Base-by-base conservation (phyloP, 1,140 invertebrate species). In the Platyscapa corneri region DNA sequence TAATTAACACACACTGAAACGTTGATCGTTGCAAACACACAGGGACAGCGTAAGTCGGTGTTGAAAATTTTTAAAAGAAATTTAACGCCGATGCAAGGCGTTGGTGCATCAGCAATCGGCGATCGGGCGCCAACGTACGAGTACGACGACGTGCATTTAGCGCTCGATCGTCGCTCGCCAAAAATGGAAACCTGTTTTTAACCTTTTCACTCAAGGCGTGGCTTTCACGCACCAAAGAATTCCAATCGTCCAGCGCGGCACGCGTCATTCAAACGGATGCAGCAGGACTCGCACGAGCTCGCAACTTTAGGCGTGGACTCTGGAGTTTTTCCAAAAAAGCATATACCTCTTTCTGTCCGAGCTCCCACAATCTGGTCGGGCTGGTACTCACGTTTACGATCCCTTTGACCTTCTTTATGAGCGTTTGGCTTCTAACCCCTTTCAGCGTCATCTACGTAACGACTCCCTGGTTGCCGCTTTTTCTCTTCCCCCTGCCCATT, bases 351-450 rank as follows among this genome's bases (percentile, higher is more conserved):
- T 39, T 72, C n/a, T 23, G 2, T 23, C 67, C 32, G 3, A 72
- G 67, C 32, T 42, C 37, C 39, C 39, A 16, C 37, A 74, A 42
- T 74, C 37, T 42, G 23, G 37, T 74, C 6, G 23, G 23, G 12
- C 37, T 74, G 0, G 75, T 34, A 16, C 30, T 79, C 32, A 39
- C 87, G 81, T 88, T 89, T 89, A 89, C 88, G 87, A 90, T 81
- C 86, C 72, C 79, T 88, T 89, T 88, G 87, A 88, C 86, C 85
- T 88, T 89, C 80, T 90, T 90, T 88, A 89, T 87, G 89, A 90
- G 76, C 86, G 42, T 89, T 56, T 56, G 32, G 53, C 46, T 34
- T 37, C 76, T 39, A 90, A 90, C 89, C 82, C 89, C 87, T 90
- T 88, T 86, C 88, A 87, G 79, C 82, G 70, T 88, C 84, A 76